Conservation (phyloP, 2,113 vertebrate species). For the Xerus inauris region DNA sequence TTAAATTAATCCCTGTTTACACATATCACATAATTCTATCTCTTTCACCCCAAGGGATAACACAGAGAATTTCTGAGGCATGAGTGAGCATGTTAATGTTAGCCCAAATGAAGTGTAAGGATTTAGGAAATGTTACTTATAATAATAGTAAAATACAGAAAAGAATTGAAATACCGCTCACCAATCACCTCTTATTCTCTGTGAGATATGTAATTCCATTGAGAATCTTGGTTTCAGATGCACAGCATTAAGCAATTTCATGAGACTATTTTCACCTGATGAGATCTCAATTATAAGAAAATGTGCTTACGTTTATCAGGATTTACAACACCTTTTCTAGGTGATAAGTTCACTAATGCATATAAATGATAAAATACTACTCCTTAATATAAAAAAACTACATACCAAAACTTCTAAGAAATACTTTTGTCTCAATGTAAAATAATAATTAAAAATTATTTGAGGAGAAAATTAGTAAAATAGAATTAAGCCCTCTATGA, state of each 20-base stretch:
- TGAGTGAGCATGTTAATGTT: slow-evolving; percentile 83
- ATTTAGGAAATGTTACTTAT: slow-evolving; percentile 74
- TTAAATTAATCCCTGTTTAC: slow-evolving; percentile 85
- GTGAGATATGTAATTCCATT: slow-evolving; percentile 59
- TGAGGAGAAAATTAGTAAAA: neutral
- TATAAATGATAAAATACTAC: neutral
- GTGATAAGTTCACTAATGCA: neutral
- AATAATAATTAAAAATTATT: neutral
- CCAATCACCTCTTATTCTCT: slow-evolving; percentile 68
- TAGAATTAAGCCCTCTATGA: neutral
- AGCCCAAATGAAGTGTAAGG: slow-evolving; percentile 63
- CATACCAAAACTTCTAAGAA: neutral
- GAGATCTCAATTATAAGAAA: neutral
- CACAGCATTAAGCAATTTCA: slow-evolving; percentile 25
- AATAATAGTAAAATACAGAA: slow-evolving; percentile 66
- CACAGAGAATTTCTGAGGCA: slow-evolving; percentile 76
- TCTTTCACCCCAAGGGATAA: slow-evolving; percentile 69
- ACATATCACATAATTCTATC: slow-evolving; percentile 81
- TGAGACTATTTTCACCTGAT: neutral
- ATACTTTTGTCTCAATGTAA: neutral
- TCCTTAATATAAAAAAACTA: neutral
- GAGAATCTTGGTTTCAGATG: slow-evolving; percentile 61
- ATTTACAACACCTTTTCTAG: neutral
- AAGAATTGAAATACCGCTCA: slow-evolving; percentile 73
- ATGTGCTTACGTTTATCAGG: slow-evolving; percentile 6